Base-by-base conservation (phyloP, 2,888 invertebrate species). In the Epinotia bilunana region DNA sequence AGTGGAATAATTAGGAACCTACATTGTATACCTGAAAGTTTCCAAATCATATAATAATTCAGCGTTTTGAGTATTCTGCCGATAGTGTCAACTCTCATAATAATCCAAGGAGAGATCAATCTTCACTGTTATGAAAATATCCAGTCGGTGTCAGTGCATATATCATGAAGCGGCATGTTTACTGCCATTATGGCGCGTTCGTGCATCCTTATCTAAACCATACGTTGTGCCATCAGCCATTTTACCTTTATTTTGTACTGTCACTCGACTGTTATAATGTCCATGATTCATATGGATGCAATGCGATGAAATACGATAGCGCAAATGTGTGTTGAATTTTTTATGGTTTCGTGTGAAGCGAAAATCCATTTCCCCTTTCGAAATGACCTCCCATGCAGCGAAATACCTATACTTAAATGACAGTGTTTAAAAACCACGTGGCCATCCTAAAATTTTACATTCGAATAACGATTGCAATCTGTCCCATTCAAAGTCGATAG, bases 201-300 rank as follows among this genome's bases (percentile, higher is more conserved):
- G 81, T 85, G 82, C 78, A 76, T 78, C 78, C 85, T 88, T 89
- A 91, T 90, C 88, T 88, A 85, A 85, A 86, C 82, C 87, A 86
- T 87, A 85, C 85, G 88, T 87, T 88, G 87, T 85, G 80, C 75
- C 75, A 75, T 75, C 78, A 83, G 81, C 79, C 67, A 73, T 75
- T 78, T 76, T 84, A 84, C 84, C 82, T 86, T 85, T 84, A 85
- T 84, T 86, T 83, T 85, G 83, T 80, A 80, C 81, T 85, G 86
- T 86, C 85, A 83, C 82, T 80, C 78, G 76, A 72, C 79, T 81
- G 80, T 83, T 84, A 83, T 81, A 82, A 77, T 78, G 79, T 84
- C 77, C 80, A 78, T 84, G 83, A 84, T 83, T 84, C 84, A 86
- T 81, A 77, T 77, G 79, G 77, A 80, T 80, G 78, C 77, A 70